Evolutionary conservation across 2,888 invertebrate genomes (phyloP), one percentile per base, ranked within the genome.

Genomic region (Agrochola litura): DNA sequence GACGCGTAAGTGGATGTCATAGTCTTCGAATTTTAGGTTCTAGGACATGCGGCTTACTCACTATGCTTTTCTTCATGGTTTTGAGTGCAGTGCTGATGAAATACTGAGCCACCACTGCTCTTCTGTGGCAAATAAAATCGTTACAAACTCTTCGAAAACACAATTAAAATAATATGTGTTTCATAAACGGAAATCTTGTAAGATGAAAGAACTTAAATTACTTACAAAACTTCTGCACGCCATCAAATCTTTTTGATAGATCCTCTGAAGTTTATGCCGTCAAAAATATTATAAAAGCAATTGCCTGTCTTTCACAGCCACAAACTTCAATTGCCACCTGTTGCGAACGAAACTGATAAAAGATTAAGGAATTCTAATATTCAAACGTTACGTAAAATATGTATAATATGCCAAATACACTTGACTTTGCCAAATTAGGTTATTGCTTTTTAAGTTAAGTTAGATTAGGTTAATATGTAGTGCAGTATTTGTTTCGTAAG

Each of bases 321-420:
- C 60, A 63, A 65, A 71, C 25, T 80, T 80, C 78, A 76, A 81
- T 83, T 74, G 79, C 78, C 81, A 81, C 85, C 81, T 79, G 83
- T 80, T 83, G 80, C 68, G 25, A 77, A 41, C 41, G 56, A 77
- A 77, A 61, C 74, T 76, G 43, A 71, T 77, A 72, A 30, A 30
- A 30, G 30, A 30, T 30, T 30, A 30, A 82, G 69, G 56, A 70
- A 68, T 69, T 37, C 22, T 54, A 10, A 72, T 68, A 65, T 43
- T 43, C 43, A 25, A 46, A 46, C 52, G 37, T 46, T 30, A 14
- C 6, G 14, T 22, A 19, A 68, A 80, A 41, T 68, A 52, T 25
- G 30, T 19, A 30, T 54, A n/a, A 46, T 30, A 41, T 60, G 14
- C 43, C 65, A 43, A 61, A 49, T n/a, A 76, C 10, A 41, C 54